Evolutionary conservation across 2,888 invertebrate species (phyloP), one percentile per base, ranked within the genome.

Genomic region (Chalcosyrphus nemorum): DNA sequence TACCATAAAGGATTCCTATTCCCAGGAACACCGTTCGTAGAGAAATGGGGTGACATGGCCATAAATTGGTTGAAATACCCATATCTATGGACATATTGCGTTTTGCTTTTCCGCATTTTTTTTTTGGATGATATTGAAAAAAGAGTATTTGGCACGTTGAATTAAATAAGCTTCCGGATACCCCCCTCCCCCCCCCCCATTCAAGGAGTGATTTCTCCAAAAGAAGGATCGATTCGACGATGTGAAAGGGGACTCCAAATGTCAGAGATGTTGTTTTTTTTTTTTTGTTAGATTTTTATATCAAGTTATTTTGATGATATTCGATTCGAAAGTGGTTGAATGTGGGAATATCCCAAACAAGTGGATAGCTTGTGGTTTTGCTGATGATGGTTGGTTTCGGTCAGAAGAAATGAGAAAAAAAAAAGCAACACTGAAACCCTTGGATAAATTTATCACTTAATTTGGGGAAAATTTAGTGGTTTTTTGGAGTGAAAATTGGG

Each of bases 141-240:
- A 52, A 11, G 24, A 13, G 4, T 56, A 57, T 56, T 61, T 63
- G 35, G 35, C 38, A 56, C 43, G 21, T 71, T 59, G 63, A 65
- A 57, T 81, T 76, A 47, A 81, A 76, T 63, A 61, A 75, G 41
- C 50, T 59, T 35, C 50, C 32, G 54, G 50, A 7, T 29, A 7
- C 6, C 29, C 27, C 27, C 3, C 27, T 5, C 29, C 29, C 29
- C 7, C 5, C 5, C 52, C 15, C 32, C 3, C 13, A 41, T 68
- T 41, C 57, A 57, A 15, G 29, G n/a, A 50, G 38, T 57, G 50
- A 38, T 13, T 17, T 6, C 19, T 5, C 21, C 13, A 19, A 56
- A 45, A 45, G 45, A 41, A 45, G 45, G 52, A 52, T 52, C 41
- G 24, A 41, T 15, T 54, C 35, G 11, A 17, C 35, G 11, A 17